A percentile compares a stretch with the other conserved stretches of the same genome.
Conservation (phyloP, 1,140 invertebrate genomes). For the Venustaconcha ellipsiformis region DNA sequence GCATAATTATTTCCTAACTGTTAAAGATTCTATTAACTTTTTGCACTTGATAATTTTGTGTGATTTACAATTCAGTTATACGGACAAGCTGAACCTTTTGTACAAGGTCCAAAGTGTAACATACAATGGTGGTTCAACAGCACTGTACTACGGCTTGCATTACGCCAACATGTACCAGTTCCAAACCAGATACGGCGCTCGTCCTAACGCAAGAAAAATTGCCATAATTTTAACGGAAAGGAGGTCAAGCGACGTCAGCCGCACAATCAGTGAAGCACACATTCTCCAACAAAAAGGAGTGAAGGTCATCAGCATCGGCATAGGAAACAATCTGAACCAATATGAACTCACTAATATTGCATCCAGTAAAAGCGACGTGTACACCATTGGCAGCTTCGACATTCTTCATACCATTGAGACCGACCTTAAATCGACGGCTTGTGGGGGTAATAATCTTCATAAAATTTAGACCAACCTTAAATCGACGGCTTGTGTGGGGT, state of each 20-base stretch:
- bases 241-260: background rate
- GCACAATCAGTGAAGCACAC: conserved; percentile 15
- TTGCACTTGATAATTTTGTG: too few relatives aligned
- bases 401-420: conserved; percentile 11
- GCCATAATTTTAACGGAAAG: background rate
- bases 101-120: background rate
- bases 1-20: too few relatives aligned
- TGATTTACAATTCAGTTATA: conserved; percentile 1
- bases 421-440: conserved; percentile 16
- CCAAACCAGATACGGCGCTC: background rate
- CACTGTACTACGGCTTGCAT: conserved; percentile 6
- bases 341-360: conserved; percentile 26
- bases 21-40: too few relatives aligned
- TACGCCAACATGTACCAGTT: background rate
- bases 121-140: conserved; percentile 17
- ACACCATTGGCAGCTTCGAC: conserved; percentile 13
- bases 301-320: conserved; percentile 26
- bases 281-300: background rate
- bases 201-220: background rate
- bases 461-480: too few relatives aligned
- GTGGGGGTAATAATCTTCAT: conserved; percentile 10
- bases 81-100: conserved; percentile 3
- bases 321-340: conserved; percentile 23
- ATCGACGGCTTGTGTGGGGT: too few relatives aligned
- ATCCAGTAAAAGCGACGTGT: conserved; percentile 5